Conservation (phyloP, 2,113 vertebrate genomes). For the Neomonachus schauinslandi region DNA sequence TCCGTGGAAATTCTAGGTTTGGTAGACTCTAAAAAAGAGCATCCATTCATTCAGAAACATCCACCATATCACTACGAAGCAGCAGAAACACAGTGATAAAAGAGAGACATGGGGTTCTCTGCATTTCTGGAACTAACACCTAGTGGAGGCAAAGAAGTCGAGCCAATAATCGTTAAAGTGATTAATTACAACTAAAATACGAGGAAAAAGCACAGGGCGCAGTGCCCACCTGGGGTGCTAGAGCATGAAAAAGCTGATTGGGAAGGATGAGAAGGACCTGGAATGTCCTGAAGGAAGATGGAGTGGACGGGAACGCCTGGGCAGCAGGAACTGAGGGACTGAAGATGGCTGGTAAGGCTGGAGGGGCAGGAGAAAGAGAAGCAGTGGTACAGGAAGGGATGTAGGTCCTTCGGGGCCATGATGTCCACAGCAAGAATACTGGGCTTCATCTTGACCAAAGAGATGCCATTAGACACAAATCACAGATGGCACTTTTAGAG, state of each 20-base stretch:
- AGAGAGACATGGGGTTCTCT: fast-evolving
- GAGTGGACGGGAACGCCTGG: fast-evolving
- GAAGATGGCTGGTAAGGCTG: not conserved
- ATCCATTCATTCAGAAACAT: not conserved
- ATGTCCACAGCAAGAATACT: fast-evolving
- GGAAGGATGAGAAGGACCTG: not conserved
- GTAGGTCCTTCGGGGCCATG: fast-evolving
- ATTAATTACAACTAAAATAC: not conserved
- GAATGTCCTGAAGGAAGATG: no score
- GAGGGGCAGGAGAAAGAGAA: not conserved
- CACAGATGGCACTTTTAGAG: fast-evolving
- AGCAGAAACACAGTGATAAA: not conserved
- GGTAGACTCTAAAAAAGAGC: not conserved
- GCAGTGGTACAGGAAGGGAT: not conserved
- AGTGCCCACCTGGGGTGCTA: fast-evolving
- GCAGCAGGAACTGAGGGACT: fast-evolving
- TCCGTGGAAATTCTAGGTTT: not conserved
- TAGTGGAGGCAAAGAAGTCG: not conserved
- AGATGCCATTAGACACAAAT: fast-evolving
- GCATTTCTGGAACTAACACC: not conserved
- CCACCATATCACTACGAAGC: not conserved
- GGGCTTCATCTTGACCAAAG: fast-evolving
- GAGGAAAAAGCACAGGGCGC: not conserved
- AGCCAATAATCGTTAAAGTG: not conserved
- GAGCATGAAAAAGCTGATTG: no score